phyloP scores from a whole-genome alignment of 2,113 vertebrate species.

The Brachyhypopomus gauderio region DNA sequence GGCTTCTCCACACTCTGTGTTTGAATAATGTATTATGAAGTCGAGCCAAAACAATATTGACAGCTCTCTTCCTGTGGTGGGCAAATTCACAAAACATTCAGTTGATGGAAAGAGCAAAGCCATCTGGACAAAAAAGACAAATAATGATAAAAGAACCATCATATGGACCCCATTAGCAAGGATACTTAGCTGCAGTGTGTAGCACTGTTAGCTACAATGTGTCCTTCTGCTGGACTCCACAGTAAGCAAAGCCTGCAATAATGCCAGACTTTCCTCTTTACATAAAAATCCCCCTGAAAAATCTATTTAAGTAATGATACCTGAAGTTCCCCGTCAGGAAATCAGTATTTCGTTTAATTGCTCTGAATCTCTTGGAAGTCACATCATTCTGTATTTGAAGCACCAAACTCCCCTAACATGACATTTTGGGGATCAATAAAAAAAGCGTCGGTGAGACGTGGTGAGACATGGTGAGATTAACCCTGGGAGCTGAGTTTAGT shows the following conservation, averaged over 20 bases:
- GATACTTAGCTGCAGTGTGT: not conserved
- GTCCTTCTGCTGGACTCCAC: constrained; percentile 41
- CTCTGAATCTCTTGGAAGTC: constrained; percentile 44
- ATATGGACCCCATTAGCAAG: constrained; percentile 48
- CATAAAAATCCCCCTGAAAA: not conserved
- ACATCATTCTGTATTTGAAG: constrained; percentile 44
- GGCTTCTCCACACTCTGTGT: constrained; percentile 42
- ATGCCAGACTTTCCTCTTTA: not conserved
- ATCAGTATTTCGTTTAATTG: constrained; percentile 15
- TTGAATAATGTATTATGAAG: constrained; percentile 57
- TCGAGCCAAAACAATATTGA: constrained; percentile 48
- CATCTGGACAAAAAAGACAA: constrained; percentile 40
- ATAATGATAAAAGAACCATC: constrained; percentile 48
- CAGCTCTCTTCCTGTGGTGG: constrained; percentile 34
- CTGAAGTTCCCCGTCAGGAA: not conserved
- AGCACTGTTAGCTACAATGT: constrained; percentile 42
- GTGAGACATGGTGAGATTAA: constrained; percentile 46
- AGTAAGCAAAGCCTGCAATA: constrained; percentile 26
- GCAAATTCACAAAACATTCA: constrained; percentile 43
- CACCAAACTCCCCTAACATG: constrained; percentile 60
- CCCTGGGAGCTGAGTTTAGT: not conserved
- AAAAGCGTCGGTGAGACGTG: no score
- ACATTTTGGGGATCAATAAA: constrained; percentile 66
- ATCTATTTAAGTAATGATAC: constrained; percentile 6
- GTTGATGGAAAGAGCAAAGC: constrained; percentile 56